Evolutionary conservation across 1,140 invertebrate genomes (phyloP).

Genomic region (Bombus picipes): DNA sequence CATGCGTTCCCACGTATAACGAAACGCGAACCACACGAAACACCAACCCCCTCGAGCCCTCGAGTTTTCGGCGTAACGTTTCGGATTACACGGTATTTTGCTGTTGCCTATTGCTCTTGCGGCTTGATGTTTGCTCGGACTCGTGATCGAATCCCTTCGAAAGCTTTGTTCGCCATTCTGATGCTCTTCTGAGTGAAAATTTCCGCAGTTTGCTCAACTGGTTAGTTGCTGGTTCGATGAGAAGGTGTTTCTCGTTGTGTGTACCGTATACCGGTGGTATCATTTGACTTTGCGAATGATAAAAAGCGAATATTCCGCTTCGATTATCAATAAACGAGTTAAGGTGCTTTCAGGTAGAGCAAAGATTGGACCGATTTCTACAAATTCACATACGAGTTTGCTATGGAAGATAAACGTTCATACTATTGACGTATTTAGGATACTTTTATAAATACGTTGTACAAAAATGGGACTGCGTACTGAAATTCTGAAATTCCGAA

Average conservation of each 20-base stretch:
- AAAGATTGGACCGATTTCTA: no score
- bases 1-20: conserved; percentile 76
- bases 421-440: no score
- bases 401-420: no score
- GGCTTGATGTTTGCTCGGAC: neutral
- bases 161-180: neutral
- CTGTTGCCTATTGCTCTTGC: conserved; percentile 1
- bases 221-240: neutral
- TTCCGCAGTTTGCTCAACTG: neutral
- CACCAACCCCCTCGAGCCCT: conserved; percentile 44
- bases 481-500: no score
- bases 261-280: no score
- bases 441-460: no score
- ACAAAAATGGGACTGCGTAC: no score
- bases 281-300: no score
- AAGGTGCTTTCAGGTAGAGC: no score
- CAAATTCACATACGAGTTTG: no score
- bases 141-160: conserved; percentile 11
- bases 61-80: conserved; percentile 49
- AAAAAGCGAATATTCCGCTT: no score
- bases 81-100: conserved; percentile 58
- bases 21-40: conserved; percentile 16
- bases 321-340: no score
- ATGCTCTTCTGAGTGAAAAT: neutral
- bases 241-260: neutral